Base-by-base conservation (phyloP, 2,113 vertebrate genomes). In the Uria aalge region DNA sequence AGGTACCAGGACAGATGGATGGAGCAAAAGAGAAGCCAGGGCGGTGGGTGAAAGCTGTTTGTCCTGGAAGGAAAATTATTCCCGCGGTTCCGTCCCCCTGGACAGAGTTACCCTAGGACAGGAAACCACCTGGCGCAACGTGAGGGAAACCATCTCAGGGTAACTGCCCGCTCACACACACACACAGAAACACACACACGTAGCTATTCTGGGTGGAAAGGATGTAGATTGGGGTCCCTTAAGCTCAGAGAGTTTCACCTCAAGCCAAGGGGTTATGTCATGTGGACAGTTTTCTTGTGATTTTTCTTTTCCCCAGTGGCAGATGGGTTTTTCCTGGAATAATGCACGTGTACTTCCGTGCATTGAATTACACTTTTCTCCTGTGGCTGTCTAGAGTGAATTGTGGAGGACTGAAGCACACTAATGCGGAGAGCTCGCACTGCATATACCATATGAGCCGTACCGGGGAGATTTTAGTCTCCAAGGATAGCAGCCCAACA, bases 401-500 rank as follows among this genome's bases (percentile, higher is more conserved):
- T 45, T 81, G 94, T 36, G 47, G 67, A 76, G 48, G 23, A 56
- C 19, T 77, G 64, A 91, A 94, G 41, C 62, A 74, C 8, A 2
- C n/a, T 95, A 92, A 94, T 84, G 91, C 17, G 4, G 30, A 88
- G 77, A 81, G 74, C 60, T 94, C 7, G 1, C 38, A 24, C 41
- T 56, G 47, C 1, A 0, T 53, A 36, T 23, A 71, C 55, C 60
- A 43, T 47, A 69, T 0, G 2, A 89, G 48, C 73, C 2, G 1
- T 55, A 59, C 71, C 6, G 0, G 38, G 60, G 86, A 97, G 96
- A 80, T 84, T 68, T 79, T 50, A 82, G 45, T 96, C 95, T 87
- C 83, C 47, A 76, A 63, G 92, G 94, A 91, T 11, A 86, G 66
- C 77, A 77, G 90, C 10, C 83, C 93, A 88, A 93, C 48, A 84